phyloP scores from a whole-genome alignment of 2,797 vertebrate genomes.

The Corythornis leucogaster region DNA sequence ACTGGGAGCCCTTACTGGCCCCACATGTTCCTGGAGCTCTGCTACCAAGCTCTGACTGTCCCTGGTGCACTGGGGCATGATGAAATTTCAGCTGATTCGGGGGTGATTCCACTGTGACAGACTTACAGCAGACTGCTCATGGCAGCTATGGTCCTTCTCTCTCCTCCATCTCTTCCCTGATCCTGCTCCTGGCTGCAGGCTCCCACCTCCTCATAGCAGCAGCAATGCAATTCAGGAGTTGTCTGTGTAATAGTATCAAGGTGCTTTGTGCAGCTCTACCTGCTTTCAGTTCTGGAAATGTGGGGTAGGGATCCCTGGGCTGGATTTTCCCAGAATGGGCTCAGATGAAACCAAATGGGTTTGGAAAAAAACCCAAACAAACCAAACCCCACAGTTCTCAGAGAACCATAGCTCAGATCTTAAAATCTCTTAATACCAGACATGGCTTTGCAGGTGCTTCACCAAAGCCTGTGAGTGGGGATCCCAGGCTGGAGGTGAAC shows the following conservation, averaged over 20 bases:
- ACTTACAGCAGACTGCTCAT: not conserved
- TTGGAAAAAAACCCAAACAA: not conserved
- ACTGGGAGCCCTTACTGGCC: not conserved
- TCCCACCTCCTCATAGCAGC: not conserved
- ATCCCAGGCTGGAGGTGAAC: not conserved
- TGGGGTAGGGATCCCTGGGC: not conserved
- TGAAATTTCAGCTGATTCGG: not conserved
- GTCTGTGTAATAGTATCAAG: rapidly evolving
- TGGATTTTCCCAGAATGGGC: not conserved
- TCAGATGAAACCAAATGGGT: not conserved
- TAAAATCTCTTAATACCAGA: not conserved
- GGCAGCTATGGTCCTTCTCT: not conserved
- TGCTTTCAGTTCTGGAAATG: not conserved
- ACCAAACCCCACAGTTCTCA: not conserved
- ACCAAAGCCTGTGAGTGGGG: not conserved
- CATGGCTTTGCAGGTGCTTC: not conserved
- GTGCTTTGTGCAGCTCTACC: not conserved
- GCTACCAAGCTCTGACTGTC: not conserved
- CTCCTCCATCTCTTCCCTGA: not conserved
- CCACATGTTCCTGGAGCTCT: not conserved
- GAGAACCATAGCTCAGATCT: not conserved
- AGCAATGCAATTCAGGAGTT: not conserved
- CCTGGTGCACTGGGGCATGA: not conserved
- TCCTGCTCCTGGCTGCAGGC: not conserved
- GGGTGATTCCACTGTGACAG: not conserved